These are phyloP conservation scores for Fragum fragum DNA, from an alignment of 2,888 invertebrate species.

Conservation along the genomic window DNA sequence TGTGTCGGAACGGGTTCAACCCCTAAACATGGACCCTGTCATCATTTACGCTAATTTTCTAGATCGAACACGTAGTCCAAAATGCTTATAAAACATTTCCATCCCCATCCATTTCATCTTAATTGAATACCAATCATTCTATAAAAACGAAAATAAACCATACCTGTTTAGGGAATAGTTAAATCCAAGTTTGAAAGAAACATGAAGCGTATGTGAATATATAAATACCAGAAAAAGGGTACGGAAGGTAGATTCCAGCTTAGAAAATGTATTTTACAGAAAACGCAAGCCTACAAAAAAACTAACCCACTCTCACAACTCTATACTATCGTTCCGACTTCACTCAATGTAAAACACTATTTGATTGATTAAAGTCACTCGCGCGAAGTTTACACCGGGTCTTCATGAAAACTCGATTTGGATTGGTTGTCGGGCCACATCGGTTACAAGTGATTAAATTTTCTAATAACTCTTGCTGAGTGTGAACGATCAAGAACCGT, in stretches of 20 bases:
- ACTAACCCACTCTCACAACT: constrained; percentile 19
- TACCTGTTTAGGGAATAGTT: neutral
- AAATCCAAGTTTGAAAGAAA: constrained; percentile 55
- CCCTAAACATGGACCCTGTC: constrained; percentile 15
- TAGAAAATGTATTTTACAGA: constrained; percentile 65
- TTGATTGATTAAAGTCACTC: constrained; percentile 62
- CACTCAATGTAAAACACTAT: constrained; percentile 46
- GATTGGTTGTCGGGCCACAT: constrained; percentile 51
- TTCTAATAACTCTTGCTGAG: constrained; percentile 27
- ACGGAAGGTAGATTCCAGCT: constrained; percentile 48
- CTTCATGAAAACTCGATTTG: constrained; percentile 52
- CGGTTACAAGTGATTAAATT: constrained; percentile 58
- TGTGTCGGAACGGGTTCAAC: too few relatives aligned
- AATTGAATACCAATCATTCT: constrained; percentile 1
- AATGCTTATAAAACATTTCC: too few relatives aligned
- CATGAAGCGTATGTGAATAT: constrained; percentile 32
- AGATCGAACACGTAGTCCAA: too few relatives aligned
- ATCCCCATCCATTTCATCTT: too few relatives aligned
- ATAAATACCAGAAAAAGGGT: neutral
- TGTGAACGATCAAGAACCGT: constrained; percentile 22
- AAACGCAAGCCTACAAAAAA: constrained; percentile 37
- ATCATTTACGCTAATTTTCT: constrained; percentile 22
- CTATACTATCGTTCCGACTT: constrained; percentile 14
- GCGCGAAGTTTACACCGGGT: constrained; percentile 58
- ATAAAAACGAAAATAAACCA: too few relatives aligned